Conservation (phyloP, 2,113 vertebrate genomes). For the Antigone vipio region DNA sequence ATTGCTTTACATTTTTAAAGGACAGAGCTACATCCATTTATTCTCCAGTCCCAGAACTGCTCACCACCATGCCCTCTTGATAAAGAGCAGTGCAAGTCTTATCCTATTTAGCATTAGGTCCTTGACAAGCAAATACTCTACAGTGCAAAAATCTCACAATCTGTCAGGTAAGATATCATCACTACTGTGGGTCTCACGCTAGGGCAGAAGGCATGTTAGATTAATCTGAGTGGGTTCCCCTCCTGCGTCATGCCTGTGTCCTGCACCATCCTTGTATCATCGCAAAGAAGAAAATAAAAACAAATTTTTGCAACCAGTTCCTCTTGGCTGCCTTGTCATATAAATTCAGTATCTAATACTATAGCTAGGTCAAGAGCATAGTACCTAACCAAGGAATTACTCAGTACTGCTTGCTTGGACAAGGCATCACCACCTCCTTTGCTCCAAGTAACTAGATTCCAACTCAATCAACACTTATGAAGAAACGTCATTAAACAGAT, state of each 20-base stretch:
- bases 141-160: background rate
- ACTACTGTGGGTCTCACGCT: fast-evolving
- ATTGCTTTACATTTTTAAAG: background rate
- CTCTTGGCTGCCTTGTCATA: background rate
- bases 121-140: background rate
- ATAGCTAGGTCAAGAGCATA: background rate
- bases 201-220: fast-evolving
- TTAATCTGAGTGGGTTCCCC: background rate
- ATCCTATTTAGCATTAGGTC: background rate
- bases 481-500: background rate
- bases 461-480: background rate
- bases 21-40: background rate
- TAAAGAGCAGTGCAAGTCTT: background rate
- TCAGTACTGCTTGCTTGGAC: background rate
- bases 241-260: background rate
- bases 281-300: background rate
- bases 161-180: background rate
- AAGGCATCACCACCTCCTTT: background rate
- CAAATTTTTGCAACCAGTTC: background rate
- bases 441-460: background rate
- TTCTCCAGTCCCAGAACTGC: background rate
- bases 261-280: background rate
- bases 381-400: background rate
- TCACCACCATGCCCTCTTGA: background rate
- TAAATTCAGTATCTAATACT: background rate